Base-by-base conservation (phyloP, 1,140 invertebrate species). In the Hylaeus volcanicus region DNA sequence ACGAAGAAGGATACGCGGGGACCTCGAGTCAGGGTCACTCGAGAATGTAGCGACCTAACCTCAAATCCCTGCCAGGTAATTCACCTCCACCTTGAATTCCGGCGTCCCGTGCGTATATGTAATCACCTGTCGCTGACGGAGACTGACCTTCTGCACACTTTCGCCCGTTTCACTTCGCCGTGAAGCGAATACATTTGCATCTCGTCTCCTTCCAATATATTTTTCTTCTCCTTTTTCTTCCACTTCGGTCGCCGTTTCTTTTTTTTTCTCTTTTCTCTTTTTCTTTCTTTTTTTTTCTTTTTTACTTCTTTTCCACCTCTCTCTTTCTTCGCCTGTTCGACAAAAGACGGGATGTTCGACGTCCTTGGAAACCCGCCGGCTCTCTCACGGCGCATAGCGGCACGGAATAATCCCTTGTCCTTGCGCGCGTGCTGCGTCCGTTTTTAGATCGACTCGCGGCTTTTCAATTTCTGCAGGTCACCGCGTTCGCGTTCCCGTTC, bases 301-400 rank as follows among this genome's bases (percentile, higher is more conserved):
- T 12, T 41, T 9, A 6, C 2, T 41, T 14, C 60, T n/a, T 78
- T 26, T 15, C 11, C 11, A 15, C 41, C 56, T 56, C 3, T 53
- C n/a, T 56, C 6, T 41, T 81, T 60, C 53, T 72, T 72, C 69
- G 9, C 41, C 68, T n/a, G 86, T 86, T 87, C 88, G 85, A 90
- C 89, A 92, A 90, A 91, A 91, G 91, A 86, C 86, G 87, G 86
- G 88, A 90, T 88, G 78, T 87, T 84, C 90, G 86, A 78, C 87
- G 91, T 87, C 91, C 90, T 92, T 92, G 85, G 63, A 56, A 75
- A 60, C 70, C 58, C 37, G 74, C 26, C 61, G 66, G 66, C 70
- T 82, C 81, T 86, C 85, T 79, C 84, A 71, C 77, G 76, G 41
- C 74, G 64, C 63, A 65, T 74, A 87, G 58, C 41, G 55, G 51